These are phyloP conservation scores for Drosophila vallismaia DNA, from an alignment of 2,888 invertebrate species.

Conservation along the genomic window DNA sequence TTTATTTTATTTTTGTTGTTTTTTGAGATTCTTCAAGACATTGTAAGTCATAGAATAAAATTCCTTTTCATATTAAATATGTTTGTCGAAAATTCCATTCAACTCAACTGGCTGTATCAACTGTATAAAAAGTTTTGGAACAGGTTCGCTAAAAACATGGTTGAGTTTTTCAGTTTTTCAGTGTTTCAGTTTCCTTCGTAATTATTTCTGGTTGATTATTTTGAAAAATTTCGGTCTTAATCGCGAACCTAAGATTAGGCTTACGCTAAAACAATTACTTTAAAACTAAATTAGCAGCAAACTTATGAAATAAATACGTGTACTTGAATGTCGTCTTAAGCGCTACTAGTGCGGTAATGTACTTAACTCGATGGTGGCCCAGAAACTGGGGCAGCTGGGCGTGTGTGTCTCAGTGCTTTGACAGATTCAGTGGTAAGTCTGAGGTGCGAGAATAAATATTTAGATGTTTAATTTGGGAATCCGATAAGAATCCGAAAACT, in stretches of 20 bases:
- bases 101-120: slow-evolving; percentile 44
- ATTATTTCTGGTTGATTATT: slow-evolving; percentile 9
- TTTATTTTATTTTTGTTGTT: slow-evolving; percentile 19
- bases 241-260: slow-evolving; percentile 52
- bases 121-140: slow-evolving; percentile 51
- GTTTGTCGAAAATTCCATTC: slow-evolving; percentile 43
- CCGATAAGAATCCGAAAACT: slow-evolving; percentile 3
- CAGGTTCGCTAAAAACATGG: slow-evolving; percentile 42
- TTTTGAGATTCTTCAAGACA: slow-evolving; percentile 82
- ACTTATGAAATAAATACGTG: slow-evolving; percentile 63
- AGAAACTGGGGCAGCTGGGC: slow-evolving; percentile 59
- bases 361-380: slow-evolving; percentile 66
- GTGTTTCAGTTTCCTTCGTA: slow-evolving; percentile 38
- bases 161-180: slow-evolving; percentile 41
- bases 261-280: slow-evolving; percentile 69
- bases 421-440: slow-evolving; percentile 96
- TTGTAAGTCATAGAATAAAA: slow-evolving; percentile 54
- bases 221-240: slow-evolving; percentile 54
- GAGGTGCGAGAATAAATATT: slow-evolving; percentile 82
- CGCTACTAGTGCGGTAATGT: slow-evolving; percentile 70
- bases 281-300: slow-evolving; percentile 70
- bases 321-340: slow-evolving; percentile 70
- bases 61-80: slow-evolving; percentile 53
- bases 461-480: no score
- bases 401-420: slow-evolving; percentile 88